Base-by-base conservation (phyloP, 1,140 invertebrate genomes). In the Arion vulgaris region DNA sequence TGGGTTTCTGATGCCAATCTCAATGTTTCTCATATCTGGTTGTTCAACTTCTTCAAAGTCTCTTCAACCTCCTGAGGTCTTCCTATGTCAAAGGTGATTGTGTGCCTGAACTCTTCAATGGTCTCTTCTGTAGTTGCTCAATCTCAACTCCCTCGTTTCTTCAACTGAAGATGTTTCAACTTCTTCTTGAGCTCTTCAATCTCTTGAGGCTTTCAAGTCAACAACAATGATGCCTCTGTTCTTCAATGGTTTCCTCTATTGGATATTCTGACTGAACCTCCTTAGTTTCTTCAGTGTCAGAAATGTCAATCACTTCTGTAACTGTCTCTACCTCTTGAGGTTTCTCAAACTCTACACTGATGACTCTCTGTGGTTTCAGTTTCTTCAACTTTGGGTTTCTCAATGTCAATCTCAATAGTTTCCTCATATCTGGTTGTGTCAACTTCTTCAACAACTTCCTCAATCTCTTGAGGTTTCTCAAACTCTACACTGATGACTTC, bases 21-120 rank as follows among this genome's bases (percentile, higher is more conserved):
- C 87, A 69, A 83, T 84, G 38, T 51, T 72, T 17, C 84, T 81
- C 19, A 79, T 80, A 38, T 72, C 83, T 23, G 57, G 66, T 45
- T 32, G 68, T 57, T 78, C 57, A 76, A 73, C 53, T 19, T 81
- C 80, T 51, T 82, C 68, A 36, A 49, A 75, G 79, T 49, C 19
- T n/a, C n/a, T 72, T 80, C 66, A 19, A 83, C 39, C n/a, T 74
- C 72, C 39, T 74, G 72, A 23, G 72, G 72, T 74, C 28, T 74
- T 15, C 51, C 36, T 45, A 74, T 28, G 41, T 76, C 73, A 23
- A 66, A 1, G 9, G 17, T 28, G 38, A 51, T n/a, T 23, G n/a
- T n/a, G n/a, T n/a, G n/a, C 72, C 45, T 23, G 39, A 66, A 82
- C 34, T 84, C 72, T n/a, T 73, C 51, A 78, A 23, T 32, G 36